Conservation (phyloP, 2,888 invertebrate genomes). For the Allygus modestus region DNA sequence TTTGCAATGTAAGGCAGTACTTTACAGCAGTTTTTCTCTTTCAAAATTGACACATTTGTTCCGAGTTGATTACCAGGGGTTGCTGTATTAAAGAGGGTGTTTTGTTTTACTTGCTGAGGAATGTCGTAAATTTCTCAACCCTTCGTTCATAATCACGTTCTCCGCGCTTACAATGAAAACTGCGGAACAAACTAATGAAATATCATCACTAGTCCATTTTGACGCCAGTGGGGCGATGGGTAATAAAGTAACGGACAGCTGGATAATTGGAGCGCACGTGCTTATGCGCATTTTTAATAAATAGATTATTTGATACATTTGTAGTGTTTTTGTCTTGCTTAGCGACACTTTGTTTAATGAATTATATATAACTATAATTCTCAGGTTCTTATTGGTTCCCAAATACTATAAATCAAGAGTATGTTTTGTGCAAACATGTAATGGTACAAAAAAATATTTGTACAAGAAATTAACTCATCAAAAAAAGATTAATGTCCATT, state of each 20-base stretch:
- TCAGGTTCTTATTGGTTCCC: no score
- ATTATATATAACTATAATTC: no score
- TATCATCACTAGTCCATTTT: neutral
- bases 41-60: slow-evolving; percentile 39
- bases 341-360: no score
- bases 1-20: no score
- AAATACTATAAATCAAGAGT: no score
- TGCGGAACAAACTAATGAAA: slow-evolving; percentile 13
- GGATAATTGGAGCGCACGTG: neutral
- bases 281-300: neutral
- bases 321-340: no score
- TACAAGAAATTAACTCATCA: no score
- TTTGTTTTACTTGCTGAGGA: slow-evolving; percentile 24
- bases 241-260: neutral
- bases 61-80: slow-evolving; percentile 32
- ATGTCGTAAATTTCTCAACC: slow-evolving; percentile 30
- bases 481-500: no score
- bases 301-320: no score
- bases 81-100: slow-evolving; percentile 35
- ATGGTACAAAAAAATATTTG: no score
- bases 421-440: no score
- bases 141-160: slow-evolving; percentile 32
- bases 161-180: slow-evolving; percentile 1
- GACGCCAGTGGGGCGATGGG: neutral
- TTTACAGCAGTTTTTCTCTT: neutral